phyloP scores from a whole-genome alignment of 2,888 invertebrate genomes.

The Tetragonula carbonaria region DNA sequence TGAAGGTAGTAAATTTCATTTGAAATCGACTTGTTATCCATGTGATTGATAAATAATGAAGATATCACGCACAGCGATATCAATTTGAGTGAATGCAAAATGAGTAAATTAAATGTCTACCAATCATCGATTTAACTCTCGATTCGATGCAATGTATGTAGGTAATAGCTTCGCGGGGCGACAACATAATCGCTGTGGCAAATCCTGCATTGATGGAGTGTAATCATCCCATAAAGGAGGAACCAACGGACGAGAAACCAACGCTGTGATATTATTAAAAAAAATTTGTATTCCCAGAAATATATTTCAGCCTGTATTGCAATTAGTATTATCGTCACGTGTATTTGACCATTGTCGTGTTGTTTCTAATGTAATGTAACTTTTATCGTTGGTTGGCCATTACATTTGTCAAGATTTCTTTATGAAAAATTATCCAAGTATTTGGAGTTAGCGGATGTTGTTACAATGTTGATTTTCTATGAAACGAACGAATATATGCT shows the following conservation, averaged over 20 bases:
- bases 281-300: slow-evolving; percentile 29
- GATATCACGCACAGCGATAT: not conserved
- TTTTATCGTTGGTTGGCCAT: slow-evolving; percentile 40
- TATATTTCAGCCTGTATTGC: slow-evolving; percentile 26
- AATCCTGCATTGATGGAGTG: slow-evolving; percentile 90
- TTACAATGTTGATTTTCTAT: not conserved
- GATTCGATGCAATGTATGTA: slow-evolving; percentile 76
- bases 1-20: slow-evolving; percentile 77
- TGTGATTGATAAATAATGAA: not conserved
- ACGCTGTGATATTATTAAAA: slow-evolving; percentile 78
- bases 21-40: not conserved
- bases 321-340: slow-evolving; percentile 53
- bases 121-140: not conserved
- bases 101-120: not conserved
- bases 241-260: slow-evolving; percentile 81
- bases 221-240: slow-evolving; percentile 82
- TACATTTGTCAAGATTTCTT: slow-evolving; percentile 40
- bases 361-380: slow-evolving; percentile 34
- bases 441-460: not conserved
- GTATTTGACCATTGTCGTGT: slow-evolving; percentile 49
- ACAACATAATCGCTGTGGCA: slow-evolving; percentile 94
- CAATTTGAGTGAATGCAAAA: not conserved
- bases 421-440: slow-evolving; percentile 8
- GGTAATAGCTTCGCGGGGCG: slow-evolving; percentile 93
- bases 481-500: slow-evolving; percentile 13